Base-by-base conservation (phyloP, 2,797 vertebrate genomes). In the Acanthurus lineatus region DNA sequence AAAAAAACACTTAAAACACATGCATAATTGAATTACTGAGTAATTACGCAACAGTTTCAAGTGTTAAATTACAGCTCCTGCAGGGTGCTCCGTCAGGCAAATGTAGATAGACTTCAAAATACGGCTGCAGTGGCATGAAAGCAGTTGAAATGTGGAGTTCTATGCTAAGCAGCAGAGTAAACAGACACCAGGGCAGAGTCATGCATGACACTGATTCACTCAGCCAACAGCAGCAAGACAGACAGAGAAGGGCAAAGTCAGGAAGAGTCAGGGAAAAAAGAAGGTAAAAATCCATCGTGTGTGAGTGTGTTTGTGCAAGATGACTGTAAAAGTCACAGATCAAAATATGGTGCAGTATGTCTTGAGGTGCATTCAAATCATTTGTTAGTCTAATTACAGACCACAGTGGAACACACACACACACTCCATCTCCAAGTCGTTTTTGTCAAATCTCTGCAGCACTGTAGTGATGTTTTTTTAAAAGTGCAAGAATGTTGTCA, bases 361-460 rank as follows among this genome's bases (percentile, higher is more conserved):
- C 74, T 83, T 80, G 77, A 49, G 17, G 64, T 80, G 73, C 72
- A 73, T 92, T 93, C 90, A 84, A 93, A 92, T 92, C 76, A 87
- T 87, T 90, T 85, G 86, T 89, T 92, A 91, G 93, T 92, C 84
- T 89, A 60, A 83, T 89, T 91, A 80, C 48, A 77, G 67, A 76
- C 69, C 22, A 28, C 69, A 78, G 54, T 76, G n/a, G 63, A 17
- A 68, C 20, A 66, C 44, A 73, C 48, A 9, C 16, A 32, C 73
- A 81, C 58, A 76, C 49, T 60, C 60, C 10, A 52, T 71, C 54
- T 63, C 3, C 28, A 17, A 68, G 62, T 48, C 69, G 47, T 76
- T 58, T 19, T 71, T 76, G 77, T 69, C 73, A 15, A 38, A 54
- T 64, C 35, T 79, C 45, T 53, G 58, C 48, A 65, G 60, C 22